A percentile compares a stretch with the other conserved stretches of the same genome.
These are phyloP conservation scores for Oreochromis niloticus DNA, from an alignment of 2,113 vertebrate species.

Conservation along the genomic window DNA sequence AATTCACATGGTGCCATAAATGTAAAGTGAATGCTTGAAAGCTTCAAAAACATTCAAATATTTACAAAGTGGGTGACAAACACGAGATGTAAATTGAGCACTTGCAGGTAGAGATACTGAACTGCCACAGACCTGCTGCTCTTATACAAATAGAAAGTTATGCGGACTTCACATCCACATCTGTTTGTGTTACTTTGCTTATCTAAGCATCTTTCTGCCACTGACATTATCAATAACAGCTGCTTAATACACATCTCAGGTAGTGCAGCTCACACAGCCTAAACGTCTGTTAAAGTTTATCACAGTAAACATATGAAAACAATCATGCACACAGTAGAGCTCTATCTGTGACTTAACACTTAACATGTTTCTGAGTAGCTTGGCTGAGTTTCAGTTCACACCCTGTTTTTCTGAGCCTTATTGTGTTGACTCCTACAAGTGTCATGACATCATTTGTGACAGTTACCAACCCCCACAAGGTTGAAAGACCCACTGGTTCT, in stretches of 20 bases:
- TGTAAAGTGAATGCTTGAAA: background rate
- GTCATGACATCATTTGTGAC: background rate
- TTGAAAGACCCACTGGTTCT: background rate
- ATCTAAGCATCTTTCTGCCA: background rate
- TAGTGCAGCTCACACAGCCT: background rate
- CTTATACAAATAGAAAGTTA: background rate
- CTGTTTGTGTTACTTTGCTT: background rate
- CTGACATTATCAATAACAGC: background rate
- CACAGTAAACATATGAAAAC: background rate
- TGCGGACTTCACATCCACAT: background rate
- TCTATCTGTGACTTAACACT: background rate
- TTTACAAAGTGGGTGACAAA: conserved; percentile 6
- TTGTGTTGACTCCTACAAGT: background rate
- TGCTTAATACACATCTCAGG: background rate
- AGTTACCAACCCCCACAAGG: background rate
- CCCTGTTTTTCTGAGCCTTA: background rate
- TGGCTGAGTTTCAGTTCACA: background rate
- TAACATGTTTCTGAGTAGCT: background rate
- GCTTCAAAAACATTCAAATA: background rate
- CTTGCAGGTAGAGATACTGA: background rate
- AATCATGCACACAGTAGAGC: background rate
- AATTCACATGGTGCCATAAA: background rate
- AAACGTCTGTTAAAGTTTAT: background rate
- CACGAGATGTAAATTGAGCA: background rate
- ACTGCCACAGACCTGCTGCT: background rate